Evolutionary conservation across 2,888 invertebrate species (phyloP), one percentile per base, ranked within the genome.

Genomic region (Platypus cylindrus): DNA sequence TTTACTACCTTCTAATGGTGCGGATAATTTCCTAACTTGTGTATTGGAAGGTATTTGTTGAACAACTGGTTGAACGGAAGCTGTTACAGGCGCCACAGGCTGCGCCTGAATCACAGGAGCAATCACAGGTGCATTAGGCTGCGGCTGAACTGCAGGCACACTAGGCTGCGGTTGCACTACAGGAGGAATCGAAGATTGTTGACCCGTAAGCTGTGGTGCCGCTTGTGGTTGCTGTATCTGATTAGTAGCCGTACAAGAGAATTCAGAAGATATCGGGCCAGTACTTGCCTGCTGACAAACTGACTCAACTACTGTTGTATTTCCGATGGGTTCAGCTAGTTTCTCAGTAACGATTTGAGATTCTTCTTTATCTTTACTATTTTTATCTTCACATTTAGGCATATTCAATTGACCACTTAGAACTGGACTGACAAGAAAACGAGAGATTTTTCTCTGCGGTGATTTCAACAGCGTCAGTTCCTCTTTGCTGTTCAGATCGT

Each of bases 351-450:
- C n/a, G n/a, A n/a, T n/a, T n/a, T n/a, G n/a, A n/a, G n/a, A n/a
- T n/a, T n/a, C n/a, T 24, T 24, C 12, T 7, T 3, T 12, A 13
- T 27, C 27, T 13, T 27, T 11, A 9, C 3, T 15, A 15, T 20
- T 23, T 43, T 55, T 59, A 36, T 59, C 58, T n/a, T n/a, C n/a
- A n/a, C n/a, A n/a, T 44, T 58, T 59, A 1, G 63, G 60, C 32
- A 63, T 38, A 37, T 59, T 59, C 34, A 66, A 57, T 45, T 64
- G 70, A 5, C 60, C 61, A 52, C 75, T 76, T 18, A 78, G 67
- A 2, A 84, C 83, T 14, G 84, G 83, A 58, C 83, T 84, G 47
- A 85, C 83, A 55, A 83, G 69, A 62, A 85, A 85, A 37, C 84
- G 66, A 17, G 84, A 84, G 49, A 84, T 79, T 58, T 84, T 84